A percentile compares a stretch with the other conserved stretches of the same genome.
These are phyloP conservation scores for Ptychodera flava DNA, from an alignment of 35 echinoderm and acorn worm genomes.

Conservation along the genomic window DNA sequence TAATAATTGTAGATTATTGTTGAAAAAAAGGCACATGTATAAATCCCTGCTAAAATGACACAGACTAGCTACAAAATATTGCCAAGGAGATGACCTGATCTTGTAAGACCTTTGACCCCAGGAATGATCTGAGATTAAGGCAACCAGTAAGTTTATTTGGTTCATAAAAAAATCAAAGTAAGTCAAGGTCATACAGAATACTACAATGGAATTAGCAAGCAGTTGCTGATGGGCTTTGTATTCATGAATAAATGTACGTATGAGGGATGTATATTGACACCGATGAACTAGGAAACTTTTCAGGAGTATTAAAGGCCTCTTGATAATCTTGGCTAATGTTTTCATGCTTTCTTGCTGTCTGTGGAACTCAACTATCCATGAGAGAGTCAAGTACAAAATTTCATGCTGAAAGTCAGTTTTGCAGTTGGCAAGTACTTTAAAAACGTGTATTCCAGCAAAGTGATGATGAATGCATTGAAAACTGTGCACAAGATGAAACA, in stretches of 20 bases:
- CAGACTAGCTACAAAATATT: neutral
- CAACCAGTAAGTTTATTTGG: neutral
- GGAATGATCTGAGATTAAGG: neutral
- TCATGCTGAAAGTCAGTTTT: no score
- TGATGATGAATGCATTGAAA: no score
- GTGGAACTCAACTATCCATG: no score
- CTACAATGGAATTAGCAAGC: neutral
- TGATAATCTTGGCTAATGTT: no score
- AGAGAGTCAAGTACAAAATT: no score
- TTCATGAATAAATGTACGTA: neutral
- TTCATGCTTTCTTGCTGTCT: no score
- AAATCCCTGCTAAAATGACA: neutral
- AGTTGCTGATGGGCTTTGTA: neutral
- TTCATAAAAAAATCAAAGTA: neutral
- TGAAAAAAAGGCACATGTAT: constrained; percentile 1
- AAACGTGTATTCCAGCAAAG: no score
- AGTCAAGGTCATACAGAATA: neutral
- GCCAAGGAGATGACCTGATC: neutral
- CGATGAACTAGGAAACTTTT: no score
- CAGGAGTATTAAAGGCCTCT: no score
- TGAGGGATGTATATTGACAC: no score
- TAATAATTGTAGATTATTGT: neutral
- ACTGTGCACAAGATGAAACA: no score
- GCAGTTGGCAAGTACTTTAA: no score
- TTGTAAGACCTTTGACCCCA: neutral